These are phyloP conservation scores for Rhabdophis nuchalis DNA, from an alignment of 2,797 vertebrate genomes.

Conservation along the genomic window DNA sequence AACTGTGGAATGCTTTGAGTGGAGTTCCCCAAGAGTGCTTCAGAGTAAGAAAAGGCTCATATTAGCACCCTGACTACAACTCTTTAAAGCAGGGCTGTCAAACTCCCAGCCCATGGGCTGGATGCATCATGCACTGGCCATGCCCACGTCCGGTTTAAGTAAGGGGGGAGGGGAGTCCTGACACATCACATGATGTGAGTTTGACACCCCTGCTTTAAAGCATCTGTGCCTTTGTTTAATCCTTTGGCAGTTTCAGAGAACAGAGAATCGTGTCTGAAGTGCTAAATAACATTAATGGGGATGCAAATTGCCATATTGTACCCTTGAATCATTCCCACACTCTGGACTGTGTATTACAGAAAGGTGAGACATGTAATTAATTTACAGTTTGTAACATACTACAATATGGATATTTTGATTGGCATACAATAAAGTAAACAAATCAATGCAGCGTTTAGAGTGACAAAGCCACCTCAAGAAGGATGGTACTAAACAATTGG, in stretches of 20 bases:
- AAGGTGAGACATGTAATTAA: neutral
- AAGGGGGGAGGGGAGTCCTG: no score
- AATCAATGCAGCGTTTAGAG: neutral
- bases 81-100: neutral
- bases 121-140: no score
- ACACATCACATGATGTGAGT: no score
- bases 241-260: neutral
- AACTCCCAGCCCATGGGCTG: no score
- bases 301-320: neutral
- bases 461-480: neutral
- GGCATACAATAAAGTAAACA: neutral
- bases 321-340: neutral
- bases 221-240: neutral
- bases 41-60: neutral
- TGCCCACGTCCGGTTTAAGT: no score
- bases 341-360: neutral
- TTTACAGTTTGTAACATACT: neutral
- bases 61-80: neutral
- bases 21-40: neutral
- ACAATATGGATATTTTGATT: neutral
- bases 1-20: neutral
- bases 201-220: no score
- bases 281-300: neutral
- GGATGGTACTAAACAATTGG: neutral
- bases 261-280: neutral